phyloP scores from a whole-genome alignment of 2,888 invertebrate species.

The Dolichomitus sp. region DNA sequence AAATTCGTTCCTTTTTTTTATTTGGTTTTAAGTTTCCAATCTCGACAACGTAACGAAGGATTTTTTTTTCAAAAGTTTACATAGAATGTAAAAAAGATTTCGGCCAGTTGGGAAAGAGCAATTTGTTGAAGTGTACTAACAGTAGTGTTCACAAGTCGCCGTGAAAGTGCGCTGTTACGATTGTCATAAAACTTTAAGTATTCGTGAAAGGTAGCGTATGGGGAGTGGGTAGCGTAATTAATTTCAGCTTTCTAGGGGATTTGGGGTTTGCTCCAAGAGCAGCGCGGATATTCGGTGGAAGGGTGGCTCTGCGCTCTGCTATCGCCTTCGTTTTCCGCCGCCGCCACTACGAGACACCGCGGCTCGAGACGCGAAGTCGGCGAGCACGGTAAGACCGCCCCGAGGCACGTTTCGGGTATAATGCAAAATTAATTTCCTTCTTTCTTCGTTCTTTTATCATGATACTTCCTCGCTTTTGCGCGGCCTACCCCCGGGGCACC shows the following conservation, averaged over 20 bases:
- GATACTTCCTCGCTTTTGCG: constrained; percentile 70
- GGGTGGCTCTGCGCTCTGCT: constrained; percentile 42
- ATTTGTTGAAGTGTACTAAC: constrained; percentile 9
- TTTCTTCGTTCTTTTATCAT: constrained; percentile 74
- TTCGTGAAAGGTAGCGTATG: constrained; percentile 63
- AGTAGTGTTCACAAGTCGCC: constrained; percentile 10
- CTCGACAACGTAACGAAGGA: background rate
- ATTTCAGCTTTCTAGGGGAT: constrained; percentile 71
- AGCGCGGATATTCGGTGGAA: constrained; percentile 56
- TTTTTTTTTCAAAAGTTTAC: background rate
- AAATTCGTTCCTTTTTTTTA: background rate
- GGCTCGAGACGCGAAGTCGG: constrained; percentile 61
- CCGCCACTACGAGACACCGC: constrained; percentile 28
- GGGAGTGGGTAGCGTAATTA: constrained; percentile 66
- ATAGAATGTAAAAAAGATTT: constrained; percentile 7
- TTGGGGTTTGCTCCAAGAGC: constrained; percentile 59
- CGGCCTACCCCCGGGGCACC: constrained; percentile 62
- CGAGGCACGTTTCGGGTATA: constrained; percentile 72
- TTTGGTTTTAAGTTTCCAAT: background rate
- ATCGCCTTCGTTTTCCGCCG: constrained; percentile 53
- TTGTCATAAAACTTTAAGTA: constrained; percentile 65
- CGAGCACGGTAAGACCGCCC: constrained; percentile 64
- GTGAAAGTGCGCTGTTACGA: constrained; percentile 37
- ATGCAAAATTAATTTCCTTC: constrained; percentile 75
- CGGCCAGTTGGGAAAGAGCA: constrained; percentile 6